These are phyloP conservation scores for Adela reaumurella DNA, from an alignment of 2,888 invertebrate genomes.

Conservation along the genomic window DNA sequence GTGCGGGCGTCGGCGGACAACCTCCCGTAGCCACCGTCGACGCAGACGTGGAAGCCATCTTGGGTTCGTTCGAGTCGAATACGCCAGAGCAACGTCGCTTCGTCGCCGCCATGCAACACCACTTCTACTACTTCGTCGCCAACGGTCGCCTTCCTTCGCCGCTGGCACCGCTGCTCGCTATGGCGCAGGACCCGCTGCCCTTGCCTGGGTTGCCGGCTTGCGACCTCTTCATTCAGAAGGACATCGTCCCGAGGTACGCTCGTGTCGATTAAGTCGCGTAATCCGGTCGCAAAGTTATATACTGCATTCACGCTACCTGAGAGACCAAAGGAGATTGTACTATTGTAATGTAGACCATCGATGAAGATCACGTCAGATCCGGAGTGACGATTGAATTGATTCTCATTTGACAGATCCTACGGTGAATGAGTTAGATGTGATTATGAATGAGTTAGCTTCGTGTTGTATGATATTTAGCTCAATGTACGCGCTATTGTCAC, in stretches of 20 bases:
- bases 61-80: constrained; percentile 70
- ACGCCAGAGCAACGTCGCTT: constrained; percentile 71
- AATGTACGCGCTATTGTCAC: too few relatives aligned
- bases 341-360: too few relatives aligned
- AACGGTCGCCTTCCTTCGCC: constrained; percentile 68
- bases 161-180: constrained; percentile 58
- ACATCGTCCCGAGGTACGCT: constrained; percentile 71
- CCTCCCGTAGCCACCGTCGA: constrained; percentile 41
- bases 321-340: too few relatives aligned
- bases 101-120: constrained; percentile 73
- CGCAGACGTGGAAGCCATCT: constrained; percentile 74
- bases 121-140: constrained; percentile 80
- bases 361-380: too few relatives aligned
- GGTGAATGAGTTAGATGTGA: too few relatives aligned
- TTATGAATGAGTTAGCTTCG: too few relatives aligned
- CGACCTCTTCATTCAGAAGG: constrained; percentile 71
- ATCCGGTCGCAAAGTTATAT: too few relatives aligned
- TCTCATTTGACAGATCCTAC: too few relatives aligned
- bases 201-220: constrained; percentile 68
- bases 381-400: too few relatives aligned
- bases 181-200: constrained; percentile 68
- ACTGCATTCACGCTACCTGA: too few relatives aligned
- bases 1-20: constrained; percentile 45
- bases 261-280: constrained; percentile 77
- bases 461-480: too few relatives aligned